Base-by-base conservation (phyloP, 2,113 vertebrate species). In the Thermophis baileyi region DNA sequence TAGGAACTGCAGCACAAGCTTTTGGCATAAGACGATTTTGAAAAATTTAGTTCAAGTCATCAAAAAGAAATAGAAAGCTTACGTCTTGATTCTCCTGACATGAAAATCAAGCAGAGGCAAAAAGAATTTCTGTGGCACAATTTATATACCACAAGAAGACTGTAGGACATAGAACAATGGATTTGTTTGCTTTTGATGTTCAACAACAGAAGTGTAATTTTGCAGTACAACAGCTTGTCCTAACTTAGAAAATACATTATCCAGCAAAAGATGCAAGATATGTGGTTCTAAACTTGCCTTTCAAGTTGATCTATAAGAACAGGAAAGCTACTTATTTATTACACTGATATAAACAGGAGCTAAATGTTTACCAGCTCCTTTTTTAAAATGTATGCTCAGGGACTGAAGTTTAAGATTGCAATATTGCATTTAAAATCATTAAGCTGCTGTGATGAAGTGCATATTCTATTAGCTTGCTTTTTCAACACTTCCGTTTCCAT, bases 111-210 rank as follows among this genome's bases (percentile, higher is more conserved):
- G 35, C 24, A 49, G 46, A 30, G 54, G 16, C 49, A 27, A 91
- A 30, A 24, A 12, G n/a, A 30, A 74, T 53, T 50, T 60, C 46
- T 22, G 9, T 54, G 88, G 60, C 11, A 27, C 1, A 53, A 35
- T 92, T 54, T 92, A 74, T 54, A 53, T 69, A 89, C 22, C 57
- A 51, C 40, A 50, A 74, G 86, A 50, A 49, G 46, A 92, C 57
- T 18, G 46, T 89, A 57, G 50, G 63, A 12, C 55, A 69, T 40
- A 51, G 46, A 88, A 88, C 46, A 63, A 69, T 88, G 57, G 16
- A 69, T 92, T 88, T 46, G 22, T 53, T 88, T 89, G 30, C 57
- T 63, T 89, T 92, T 89, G 86, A 92, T 92, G 91, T 92, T 74
- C 24, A 30, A 74, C 87, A n/a, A 92, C 46, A 46, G 88, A 92